phyloP scores from a whole-genome alignment of 1,140 invertebrate species.

The Palaemon carinicauda region DNA sequence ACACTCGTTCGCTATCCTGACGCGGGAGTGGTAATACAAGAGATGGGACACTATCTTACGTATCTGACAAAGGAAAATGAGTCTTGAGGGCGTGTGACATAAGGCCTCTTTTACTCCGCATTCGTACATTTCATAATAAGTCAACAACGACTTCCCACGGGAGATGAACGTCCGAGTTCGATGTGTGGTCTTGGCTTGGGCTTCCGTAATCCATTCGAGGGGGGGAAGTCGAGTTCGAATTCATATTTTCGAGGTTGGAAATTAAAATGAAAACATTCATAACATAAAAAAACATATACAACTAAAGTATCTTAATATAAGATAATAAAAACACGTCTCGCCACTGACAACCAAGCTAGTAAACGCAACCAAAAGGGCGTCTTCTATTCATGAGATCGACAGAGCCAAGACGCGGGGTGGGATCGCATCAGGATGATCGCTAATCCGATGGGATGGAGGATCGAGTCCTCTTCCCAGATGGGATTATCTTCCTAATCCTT shows the following conservation, averaged over 20 bases:
- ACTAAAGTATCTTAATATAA: no score
- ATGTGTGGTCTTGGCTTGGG: not conserved
- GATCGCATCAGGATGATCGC: slow-evolving; percentile 14
- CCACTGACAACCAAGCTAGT: not conserved
- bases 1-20: not conserved
- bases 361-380: not conserved
- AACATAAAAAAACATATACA: no score
- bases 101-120: not conserved
- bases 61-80: not conserved
- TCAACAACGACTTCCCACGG: slow-evolving; percentile 15
- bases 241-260: not conserved
- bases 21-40: not conserved
- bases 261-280: no score
- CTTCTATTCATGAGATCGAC: slow-evolving; percentile 4
- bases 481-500: slow-evolving; percentile 24
- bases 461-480: slow-evolving; percentile 9
- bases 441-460: slow-evolving; percentile 24
- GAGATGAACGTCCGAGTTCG: not conserved
- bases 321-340: not conserved
- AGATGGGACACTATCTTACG: no score
- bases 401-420: not conserved
- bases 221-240: not conserved
- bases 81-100: not conserved
- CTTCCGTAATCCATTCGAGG: not conserved
- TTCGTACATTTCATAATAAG: not conserved